These are phyloP conservation scores for Gasteruption jaculator DNA, from an alignment of 2,888 invertebrate species.

Conservation along the genomic window DNA sequence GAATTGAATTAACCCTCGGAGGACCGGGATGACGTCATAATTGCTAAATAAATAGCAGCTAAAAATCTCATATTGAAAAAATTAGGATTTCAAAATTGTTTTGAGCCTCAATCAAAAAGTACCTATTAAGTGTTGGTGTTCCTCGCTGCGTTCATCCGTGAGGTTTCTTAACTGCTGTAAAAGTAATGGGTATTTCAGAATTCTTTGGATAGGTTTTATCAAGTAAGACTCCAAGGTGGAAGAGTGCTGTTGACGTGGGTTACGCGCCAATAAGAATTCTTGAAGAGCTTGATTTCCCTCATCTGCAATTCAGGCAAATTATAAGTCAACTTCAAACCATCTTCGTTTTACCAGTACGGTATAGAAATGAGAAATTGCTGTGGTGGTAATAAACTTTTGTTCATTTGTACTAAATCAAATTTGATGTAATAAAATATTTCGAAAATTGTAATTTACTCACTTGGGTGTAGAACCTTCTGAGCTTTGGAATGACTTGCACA, in stretches of 20 bases:
- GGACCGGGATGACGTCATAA: too few species aligned
- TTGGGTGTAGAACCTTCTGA: slow-evolving; percentile 96
- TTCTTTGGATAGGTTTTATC: slow-evolving; percentile 97
- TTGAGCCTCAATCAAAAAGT: too few species aligned
- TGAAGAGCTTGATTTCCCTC: slow-evolving; percentile 95
- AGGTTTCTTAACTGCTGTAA: slow-evolving; percentile 92
- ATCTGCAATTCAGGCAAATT: slow-evolving; percentile 60
- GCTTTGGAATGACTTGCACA: slow-evolving; percentile 99
- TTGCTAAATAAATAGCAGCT: too few species aligned
- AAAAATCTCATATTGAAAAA: too few species aligned
- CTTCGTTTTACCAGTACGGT: not conserved
- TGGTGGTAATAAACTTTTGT: too few species aligned
- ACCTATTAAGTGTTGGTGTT: slow-evolving; percentile 91
- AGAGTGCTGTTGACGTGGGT: slow-evolving; percentile 95
- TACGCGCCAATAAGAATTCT: slow-evolving; percentile 90
- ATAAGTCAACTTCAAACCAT: too few species aligned
- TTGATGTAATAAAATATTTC: too few species aligned
- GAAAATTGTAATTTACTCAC: too few species aligned
- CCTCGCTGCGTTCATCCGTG: slow-evolving; percentile 88
- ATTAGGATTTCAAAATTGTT: too few species aligned
- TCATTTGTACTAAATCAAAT: too few species aligned
- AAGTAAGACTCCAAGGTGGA: slow-evolving; percentile 95
- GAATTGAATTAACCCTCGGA: too few species aligned
- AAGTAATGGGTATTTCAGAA: slow-evolving; percentile 93
- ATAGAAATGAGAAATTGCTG: too few species aligned